Evolutionary conservation across 2,113 vertebrate species (phyloP), one percentile per base, ranked within the genome.

Genomic region (Oxyura jamaicensis): DNA sequence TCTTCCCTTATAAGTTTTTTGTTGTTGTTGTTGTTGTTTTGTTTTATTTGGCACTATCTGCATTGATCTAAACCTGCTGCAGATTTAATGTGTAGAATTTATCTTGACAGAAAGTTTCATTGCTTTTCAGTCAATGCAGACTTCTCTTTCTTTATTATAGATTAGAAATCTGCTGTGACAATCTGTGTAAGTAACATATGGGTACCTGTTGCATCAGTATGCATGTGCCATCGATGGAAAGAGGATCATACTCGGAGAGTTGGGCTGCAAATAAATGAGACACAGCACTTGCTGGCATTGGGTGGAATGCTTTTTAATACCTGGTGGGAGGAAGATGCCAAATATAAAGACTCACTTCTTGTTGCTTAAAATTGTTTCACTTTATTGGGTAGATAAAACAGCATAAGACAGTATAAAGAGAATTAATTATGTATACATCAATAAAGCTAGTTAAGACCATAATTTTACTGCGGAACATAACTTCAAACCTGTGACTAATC

Each of bases 101-200:
- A 98, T 98, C 98, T 98, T 98, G 98, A 98, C 93, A 97, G 95
- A 97, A 98, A 98, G 94, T 98, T 99, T 98, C 97, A 98, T 98
- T 98, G 97, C 76, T 97, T 98, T 97, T 96, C 90, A 92, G 79
- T 91, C 77, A 85, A 95, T 91, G 58, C 42, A 97, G 97, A 96
- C 91, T 97, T 97, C 88, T 95, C 25, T 66, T 96, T 97, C 95
- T 96, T 97, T 94, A 85, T 95, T 96, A 96, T 68, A 96, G 95
- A 96, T 97, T 95, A 94, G 97, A 98, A 97, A 94, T 96, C 68
- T 91, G 66, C 68, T 29, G 50, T 97, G 91, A 87, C 60, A 96
- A 56, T 88, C 56, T 88, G 72, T 95, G 66, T 91, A 95, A 94
- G 85, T 90, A 95, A 96, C 90, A 81, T 91, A 42, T 82, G 91